Percentiles rank a stretch among this genome's conserved stretches.
These are phyloP conservation scores for Linyphia triangularis DNA, from an alignment of 2,888 invertebrate species.

Conservation along the genomic window DNA sequence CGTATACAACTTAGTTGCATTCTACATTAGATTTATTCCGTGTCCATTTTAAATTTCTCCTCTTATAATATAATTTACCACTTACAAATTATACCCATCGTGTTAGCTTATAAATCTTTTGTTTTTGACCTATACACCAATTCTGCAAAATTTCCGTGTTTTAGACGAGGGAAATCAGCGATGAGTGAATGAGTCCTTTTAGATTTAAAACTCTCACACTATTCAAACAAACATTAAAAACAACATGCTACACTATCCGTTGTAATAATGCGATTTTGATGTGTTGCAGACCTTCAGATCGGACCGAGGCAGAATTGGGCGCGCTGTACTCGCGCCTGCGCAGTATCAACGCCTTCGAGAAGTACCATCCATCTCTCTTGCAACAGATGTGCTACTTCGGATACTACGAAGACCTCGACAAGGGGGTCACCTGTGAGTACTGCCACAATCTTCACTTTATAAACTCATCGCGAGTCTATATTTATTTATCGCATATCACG, in stretches of 20 bases:
- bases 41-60: too few relatives aligned
- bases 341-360: slow-evolving; percentile 82
- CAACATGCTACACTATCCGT: not conserved
- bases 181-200: not conserved
- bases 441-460: too few relatives aligned
- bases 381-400: slow-evolving; percentile 88
- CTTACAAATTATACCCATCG: too few relatives aligned
- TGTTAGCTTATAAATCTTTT: too few relatives aligned
- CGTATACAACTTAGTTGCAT: too few relatives aligned
- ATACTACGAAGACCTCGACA: slow-evolving; percentile 88
- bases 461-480: too few relatives aligned
- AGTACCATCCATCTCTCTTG: slow-evolving; percentile 85
- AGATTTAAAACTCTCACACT: not conserved
- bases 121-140: too few relatives aligned
- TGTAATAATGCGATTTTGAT: not conserved
- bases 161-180: too few relatives aligned
- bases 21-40: too few relatives aligned
- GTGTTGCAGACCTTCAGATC: slow-evolving; percentile 84
- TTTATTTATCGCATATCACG: too few relatives aligned
- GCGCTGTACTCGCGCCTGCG: slow-evolving; percentile 85
- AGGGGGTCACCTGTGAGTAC: slow-evolving; percentile 87
- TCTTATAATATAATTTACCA: too few relatives aligned
- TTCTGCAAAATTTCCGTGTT: too few relatives aligned
- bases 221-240: not conserved
- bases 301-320: slow-evolving; percentile 87